Evolutionary conservation across 2,797 vertebrate genomes (phyloP).

Genomic region (Chromobotia macracanthus): DNA sequence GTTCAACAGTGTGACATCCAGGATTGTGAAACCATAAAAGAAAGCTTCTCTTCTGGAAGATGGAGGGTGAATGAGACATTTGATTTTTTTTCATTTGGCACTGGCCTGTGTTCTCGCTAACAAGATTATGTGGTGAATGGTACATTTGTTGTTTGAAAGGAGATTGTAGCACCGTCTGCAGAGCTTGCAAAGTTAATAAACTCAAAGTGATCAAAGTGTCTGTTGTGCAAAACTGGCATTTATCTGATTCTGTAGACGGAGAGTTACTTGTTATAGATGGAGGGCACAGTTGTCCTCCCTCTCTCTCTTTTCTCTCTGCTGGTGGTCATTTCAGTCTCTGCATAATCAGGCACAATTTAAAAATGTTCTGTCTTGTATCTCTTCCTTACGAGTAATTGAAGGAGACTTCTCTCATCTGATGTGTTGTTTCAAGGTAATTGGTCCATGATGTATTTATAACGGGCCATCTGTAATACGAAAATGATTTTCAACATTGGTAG

Average conservation of each 20-base stretch:
- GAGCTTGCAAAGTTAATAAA: constrained; percentile 66
- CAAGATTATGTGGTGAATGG: constrained; percentile 68
- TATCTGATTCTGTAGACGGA: constrained; percentile 47
- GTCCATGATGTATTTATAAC: neutral
- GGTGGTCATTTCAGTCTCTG: constrained; percentile 6
- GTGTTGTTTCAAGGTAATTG: constrained; percentile 11
- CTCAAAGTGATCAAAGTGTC: constrained; percentile 65
- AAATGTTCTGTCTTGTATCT: constrained; percentile 14
- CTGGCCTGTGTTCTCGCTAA: constrained; percentile 61
- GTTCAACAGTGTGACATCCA: neutral
- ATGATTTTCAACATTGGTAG: neutral
- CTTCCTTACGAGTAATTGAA: constrained; percentile 30
- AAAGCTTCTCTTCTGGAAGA: constrained; percentile 53
- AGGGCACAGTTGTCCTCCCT: neutral
- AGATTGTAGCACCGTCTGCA: constrained; percentile 59
- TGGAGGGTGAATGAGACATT: constrained; percentile 9
- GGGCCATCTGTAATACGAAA: neutral
- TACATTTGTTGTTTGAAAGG: constrained; percentile 57
- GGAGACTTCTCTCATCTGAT: constrained; percentile 4
- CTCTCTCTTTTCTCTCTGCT: neutral
- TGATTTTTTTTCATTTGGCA: constrained; percentile 31
- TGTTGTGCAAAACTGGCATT: constrained; percentile 58
- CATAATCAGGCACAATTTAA: constrained; percentile 10
- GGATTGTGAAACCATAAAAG: constrained; percentile 49
- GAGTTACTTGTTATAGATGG: constrained; percentile 30